Conservation (phyloP, 2,113 vertebrate genomes). For the Bambusicola thoracicus region DNA sequence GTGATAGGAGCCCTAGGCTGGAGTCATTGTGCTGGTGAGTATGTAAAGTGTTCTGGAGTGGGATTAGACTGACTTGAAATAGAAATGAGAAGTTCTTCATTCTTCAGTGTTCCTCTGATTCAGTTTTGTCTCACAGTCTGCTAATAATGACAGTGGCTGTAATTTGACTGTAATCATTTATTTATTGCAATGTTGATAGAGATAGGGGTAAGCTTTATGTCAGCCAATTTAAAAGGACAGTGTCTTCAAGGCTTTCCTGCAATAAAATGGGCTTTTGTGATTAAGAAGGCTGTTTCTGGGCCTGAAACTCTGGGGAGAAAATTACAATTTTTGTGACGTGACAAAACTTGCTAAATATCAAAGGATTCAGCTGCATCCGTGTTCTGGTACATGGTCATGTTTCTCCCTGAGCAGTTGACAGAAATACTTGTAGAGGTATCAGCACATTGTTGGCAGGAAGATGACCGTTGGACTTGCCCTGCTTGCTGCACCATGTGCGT, state of each 20-base stretch:
- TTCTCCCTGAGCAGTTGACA: background rate
- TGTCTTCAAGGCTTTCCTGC: conserved; percentile 18
- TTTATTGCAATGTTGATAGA: conserved; percentile 64
- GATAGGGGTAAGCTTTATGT: conserved; percentile 41
- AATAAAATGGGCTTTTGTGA: conserved; percentile 1
- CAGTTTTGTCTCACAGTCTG: background rate
- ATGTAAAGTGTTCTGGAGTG: background rate
- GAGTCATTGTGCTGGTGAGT: background rate
- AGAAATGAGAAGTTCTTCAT: conserved; percentile 23
- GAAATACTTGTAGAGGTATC: background rate
- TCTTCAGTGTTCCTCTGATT: conserved; percentile 13
- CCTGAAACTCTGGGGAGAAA: background rate
- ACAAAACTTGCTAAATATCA: conserved; percentile 16
- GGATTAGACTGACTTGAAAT: conserved; percentile 10
- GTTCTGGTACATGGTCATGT: background rate
- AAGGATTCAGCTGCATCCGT: background rate
- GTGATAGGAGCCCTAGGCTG: background rate
- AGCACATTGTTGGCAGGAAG: background rate
- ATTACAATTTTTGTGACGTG: conserved; percentile 7
- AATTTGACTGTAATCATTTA: conserved; percentile 54
- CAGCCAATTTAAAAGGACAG: background rate
- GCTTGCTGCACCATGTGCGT: background rate
- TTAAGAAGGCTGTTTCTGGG: conserved; percentile 24
- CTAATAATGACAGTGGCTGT: conserved; percentile 42
- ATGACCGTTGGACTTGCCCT: background rate